Base-by-base conservation (phyloP, 2,797 vertebrate genomes). In the Pangasius macronema region DNA sequence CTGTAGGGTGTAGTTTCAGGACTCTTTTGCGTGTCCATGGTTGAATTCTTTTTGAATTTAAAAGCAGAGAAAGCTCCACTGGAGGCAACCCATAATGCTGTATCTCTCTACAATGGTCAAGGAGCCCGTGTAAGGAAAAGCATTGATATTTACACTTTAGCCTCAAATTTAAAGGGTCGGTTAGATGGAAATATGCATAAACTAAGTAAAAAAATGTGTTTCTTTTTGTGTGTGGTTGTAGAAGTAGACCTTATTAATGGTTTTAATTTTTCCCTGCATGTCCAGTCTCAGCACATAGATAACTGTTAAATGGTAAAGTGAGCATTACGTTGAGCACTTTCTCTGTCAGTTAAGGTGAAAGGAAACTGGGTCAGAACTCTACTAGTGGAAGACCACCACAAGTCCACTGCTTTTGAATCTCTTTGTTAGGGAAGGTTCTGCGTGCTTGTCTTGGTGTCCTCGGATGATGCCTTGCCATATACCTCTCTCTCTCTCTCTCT, bases 401-500 rank as follows among this genome's bases (percentile, higher is more conserved):
- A n/a, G 80, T 46, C 24, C 39, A 27, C 59, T 65, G 24, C 24
- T 63, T 82, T 46, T 63, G 24, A 22, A 2, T 53, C 27, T 8
- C 11, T 73, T 68, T 63, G 53, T 85, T 87, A 84, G 49, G 49
- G n/a, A 80, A 59, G 46, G 6, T n/a, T 53, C 51, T 36, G 13
- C 53, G 27, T 65, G 8, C 33, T 24, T 82, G 14, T 18, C 57
- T 77, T 57, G 36, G 36, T 83, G 46, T 68, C 59, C 18, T 68
- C 27, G 39, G 13, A 70, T 22, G 22, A 39, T 53, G 33, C 14
- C 33, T 86, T 79, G 10, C 33, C 55, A 61, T 86, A 4, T 75
- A n/a, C n/a, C 39, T 70, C 53, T 87, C 65, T 70, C 33, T 70
- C 4, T 87, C 33, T 86, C 57, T 87, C 65, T 67, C 10, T 68